These are phyloP conservation scores for Sisor rabdophorus DNA, from an alignment of 2,113 vertebrate genomes.

Conservation along the genomic window DNA sequence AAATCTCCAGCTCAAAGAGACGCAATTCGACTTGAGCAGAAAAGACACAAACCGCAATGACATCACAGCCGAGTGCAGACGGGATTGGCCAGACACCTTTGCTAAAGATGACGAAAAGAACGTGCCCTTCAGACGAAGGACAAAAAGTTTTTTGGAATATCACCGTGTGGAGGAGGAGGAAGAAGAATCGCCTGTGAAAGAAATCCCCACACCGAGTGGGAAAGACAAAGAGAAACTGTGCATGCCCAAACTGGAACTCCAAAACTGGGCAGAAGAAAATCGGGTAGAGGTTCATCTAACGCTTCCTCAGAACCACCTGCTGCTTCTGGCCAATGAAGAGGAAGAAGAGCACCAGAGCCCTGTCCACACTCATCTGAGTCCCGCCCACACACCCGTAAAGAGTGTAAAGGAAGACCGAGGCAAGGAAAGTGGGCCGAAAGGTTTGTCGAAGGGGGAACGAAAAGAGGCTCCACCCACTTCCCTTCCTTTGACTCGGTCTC, in stretches of 20 bases:
- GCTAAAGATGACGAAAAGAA: constrained; percentile 76
- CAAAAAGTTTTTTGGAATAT: constrained; percentile 93
- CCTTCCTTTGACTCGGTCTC: neutral
- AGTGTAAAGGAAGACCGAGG: constrained; percentile 62
- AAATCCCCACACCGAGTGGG: constrained; percentile 38
- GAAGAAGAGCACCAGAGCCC: constrained; percentile 52
- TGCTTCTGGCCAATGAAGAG: constrained; percentile 55
- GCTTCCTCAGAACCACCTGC: constrained; percentile 59
- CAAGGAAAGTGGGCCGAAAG: constrained; percentile 45
- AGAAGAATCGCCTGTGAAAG: constrained; percentile 51
- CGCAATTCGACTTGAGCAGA: constrained; percentile 85
- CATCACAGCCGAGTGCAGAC: constrained; percentile 64
- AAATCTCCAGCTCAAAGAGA: constrained; percentile 91
- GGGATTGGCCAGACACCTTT: constrained; percentile 77
- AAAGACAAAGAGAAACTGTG: constrained; percentile 57
- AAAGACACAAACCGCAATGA: constrained; percentile 68
- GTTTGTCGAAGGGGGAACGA: constrained; percentile 1
- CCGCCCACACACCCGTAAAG: constrained; percentile 38
- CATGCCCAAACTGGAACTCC: constrained; percentile 58
- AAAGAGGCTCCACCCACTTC: constrained; percentile 23
- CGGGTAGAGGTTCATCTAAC: constrained; percentile 63
- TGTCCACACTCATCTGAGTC: constrained; percentile 40
- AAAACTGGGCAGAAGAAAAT: constrained; percentile 50
- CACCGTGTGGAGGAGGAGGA: constrained; percentile 80
- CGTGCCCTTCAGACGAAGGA: constrained; percentile 73